Evolutionary conservation across 2,888 invertebrate genomes (phyloP).

Genomic region (Sinelater perroti): DNA sequence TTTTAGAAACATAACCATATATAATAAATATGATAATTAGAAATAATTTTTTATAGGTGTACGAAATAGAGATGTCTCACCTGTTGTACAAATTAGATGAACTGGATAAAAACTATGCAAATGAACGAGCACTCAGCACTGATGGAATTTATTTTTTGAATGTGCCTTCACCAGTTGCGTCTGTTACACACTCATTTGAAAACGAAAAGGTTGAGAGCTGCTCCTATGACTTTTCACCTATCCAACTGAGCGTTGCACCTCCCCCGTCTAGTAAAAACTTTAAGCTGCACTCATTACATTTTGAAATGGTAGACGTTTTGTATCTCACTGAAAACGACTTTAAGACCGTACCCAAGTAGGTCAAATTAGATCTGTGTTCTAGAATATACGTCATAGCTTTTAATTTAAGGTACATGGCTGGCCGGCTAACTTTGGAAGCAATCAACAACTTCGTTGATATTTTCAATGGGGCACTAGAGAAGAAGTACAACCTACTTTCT

Average conservation of each 20-base stretch:
- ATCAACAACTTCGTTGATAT: slow-evolving; percentile 35
- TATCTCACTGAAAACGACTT: neutral
- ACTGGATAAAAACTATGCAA: neutral
- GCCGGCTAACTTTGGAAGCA: slow-evolving; percentile 25
- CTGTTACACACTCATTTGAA: no score
- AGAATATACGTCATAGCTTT: no score
- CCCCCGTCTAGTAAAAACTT: neutral
- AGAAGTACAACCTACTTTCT: slow-evolving; percentile 34
- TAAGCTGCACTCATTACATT: neutral
- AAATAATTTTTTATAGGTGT: neutral
- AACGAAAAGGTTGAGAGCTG: neutral
- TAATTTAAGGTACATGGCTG: slow-evolving; percentile 36
- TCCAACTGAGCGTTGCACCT: neutral
- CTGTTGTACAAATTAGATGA: neutral
- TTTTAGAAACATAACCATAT: no score
- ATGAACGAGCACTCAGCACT: neutral
- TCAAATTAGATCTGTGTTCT: neutral
- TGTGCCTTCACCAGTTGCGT: no score
- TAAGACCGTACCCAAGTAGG: neutral
- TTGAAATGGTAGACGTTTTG: neutral
- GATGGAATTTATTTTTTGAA: no score
- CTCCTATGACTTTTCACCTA: neutral
- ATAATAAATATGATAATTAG: no score
- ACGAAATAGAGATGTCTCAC: neutral
- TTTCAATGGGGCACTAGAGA: slow-evolving; percentile 24